Evolutionary conservation across 2,888 invertebrate genomes (phyloP), one percentile per base, ranked within the genome.

Genomic region (Isoperla grammatica): DNA sequence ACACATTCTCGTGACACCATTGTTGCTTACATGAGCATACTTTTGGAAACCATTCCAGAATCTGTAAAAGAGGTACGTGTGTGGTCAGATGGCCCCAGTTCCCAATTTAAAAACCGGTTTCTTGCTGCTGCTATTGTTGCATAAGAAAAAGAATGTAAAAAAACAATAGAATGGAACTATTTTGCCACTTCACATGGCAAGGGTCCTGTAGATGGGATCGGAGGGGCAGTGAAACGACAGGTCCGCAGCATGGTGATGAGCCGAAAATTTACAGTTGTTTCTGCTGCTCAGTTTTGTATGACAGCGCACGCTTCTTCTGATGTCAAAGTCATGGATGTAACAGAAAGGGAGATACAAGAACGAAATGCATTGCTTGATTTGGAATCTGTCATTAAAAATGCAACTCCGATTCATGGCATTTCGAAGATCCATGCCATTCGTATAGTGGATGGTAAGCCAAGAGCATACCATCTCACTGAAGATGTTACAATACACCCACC

Each of bases 161-260:
- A 56, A n/a, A 56, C 40, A 12, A 17, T 56, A 17, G 17, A 20
- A 5, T 45, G 43, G 20, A 56, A 45, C 29, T 56, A 45, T 20
- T 56, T 56, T 22, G 43, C 56, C 8, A 56, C 56, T 12, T 56
- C 56, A 37, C 56, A 56, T 15, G 45, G 56, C 17, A 45, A 45
- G 15, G 45, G 45, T 20, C 45, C 45, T 17, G 45, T 45, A 5
- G 45, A 45, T 11, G 45, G 45, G 19, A 45, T 45, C 11, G 45
- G 45, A 2, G 45, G 45, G 5, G 45, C 45, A 12, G 45, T 45
- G 17, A 45, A 15, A 11, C 6, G 45, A 11, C 45, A 45, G 15
- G 45, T 45, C 19, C 45, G 45, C 5, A 11, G 45, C 2, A 17
- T 45, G 4, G 45, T 15, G 11, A 5, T 13, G 17, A 45, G 19